These are phyloP conservation scores for Andrena cerasifolii DNA, from an alignment of 1,140 invertebrate species.

Conservation along the genomic window DNA sequence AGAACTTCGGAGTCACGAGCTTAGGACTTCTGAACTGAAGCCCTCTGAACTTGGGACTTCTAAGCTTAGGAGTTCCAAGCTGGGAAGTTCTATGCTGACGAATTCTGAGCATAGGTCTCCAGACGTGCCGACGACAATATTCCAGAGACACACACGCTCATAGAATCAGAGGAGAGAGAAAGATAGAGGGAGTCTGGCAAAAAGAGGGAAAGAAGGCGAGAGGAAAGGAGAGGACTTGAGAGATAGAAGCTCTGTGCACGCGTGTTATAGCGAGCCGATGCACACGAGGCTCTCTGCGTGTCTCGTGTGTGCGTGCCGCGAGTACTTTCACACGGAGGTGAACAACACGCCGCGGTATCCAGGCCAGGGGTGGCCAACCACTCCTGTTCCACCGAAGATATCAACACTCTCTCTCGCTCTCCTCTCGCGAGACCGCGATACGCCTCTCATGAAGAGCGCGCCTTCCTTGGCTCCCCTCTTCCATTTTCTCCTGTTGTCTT, in stretches of 20 bases:
- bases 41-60: no score
- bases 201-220: constrained; percentile 3
- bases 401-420: constrained; percentile 27
- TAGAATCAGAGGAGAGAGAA: no score
- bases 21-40: no score
- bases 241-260: constrained; percentile 38
- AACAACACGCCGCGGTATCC: constrained; percentile 77
- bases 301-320: constrained; percentile 40
- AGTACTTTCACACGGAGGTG: constrained; percentile 79
- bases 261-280: constrained; percentile 34
- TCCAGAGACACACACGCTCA: neutral
- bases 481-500: neutral
- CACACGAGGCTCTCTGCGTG: constrained; percentile 21
- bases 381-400: constrained; percentile 41
- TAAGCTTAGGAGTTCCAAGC: no score
- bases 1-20: no score
- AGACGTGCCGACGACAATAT: neutral
- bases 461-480: constrained; percentile 12
- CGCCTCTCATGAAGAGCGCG: constrained; percentile 32
- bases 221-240: neutral
- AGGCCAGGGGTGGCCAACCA: constrained; percentile 78
- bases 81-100: neutral
- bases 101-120: no score
- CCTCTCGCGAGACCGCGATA: constrained; percentile 26
- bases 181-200: neutral